phyloP scores from a whole-genome alignment of 2,797 vertebrate species.

The Nannoperca obscura region DNA sequence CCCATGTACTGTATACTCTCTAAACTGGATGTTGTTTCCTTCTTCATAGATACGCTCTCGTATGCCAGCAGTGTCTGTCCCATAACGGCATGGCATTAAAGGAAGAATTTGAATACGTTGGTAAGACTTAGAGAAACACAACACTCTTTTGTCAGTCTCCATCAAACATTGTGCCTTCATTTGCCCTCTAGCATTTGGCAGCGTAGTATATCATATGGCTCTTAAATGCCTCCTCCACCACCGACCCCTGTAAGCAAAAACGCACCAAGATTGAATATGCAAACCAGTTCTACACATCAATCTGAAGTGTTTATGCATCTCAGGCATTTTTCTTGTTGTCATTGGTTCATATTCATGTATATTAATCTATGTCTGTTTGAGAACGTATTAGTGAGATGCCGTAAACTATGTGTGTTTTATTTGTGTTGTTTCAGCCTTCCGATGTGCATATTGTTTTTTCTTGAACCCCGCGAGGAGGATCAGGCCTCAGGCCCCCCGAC shows the following conservation, averaged over 20 bases:
- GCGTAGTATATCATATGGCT: constrained; percentile 83
- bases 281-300: constrained; percentile 78
- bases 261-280: constrained; percentile 81
- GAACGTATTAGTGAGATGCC: constrained; percentile 48
- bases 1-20: constrained; percentile 21
- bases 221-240: constrained; percentile 83
- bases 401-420: constrained; percentile 57
- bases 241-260: constrained; percentile 80
- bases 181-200: constrained; percentile 85
- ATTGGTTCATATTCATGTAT: constrained; percentile 81
- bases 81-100: constrained; percentile 99
- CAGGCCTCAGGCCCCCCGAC: constrained; percentile 93
- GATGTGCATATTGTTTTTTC: constrained; percentile 99
- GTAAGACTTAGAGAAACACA: constrained; percentile 88
- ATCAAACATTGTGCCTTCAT: constrained; percentile 81
- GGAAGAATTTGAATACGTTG: constrained; percentile 98
- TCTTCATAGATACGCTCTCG: constrained; percentile 92
- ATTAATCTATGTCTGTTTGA: constrained; percentile 76
- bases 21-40: constrained; percentile 50
- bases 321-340: constrained; percentile 76
- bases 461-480: constrained; percentile 98
- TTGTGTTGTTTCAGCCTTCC: constrained; percentile 89
- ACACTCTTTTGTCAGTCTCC: constrained; percentile 78
- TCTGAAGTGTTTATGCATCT: constrained; percentile 81
- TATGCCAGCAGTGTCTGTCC: constrained; percentile 99